These are phyloP conservation scores for Globicephala melas DNA, from an alignment of 2,113 vertebrate species.

Conservation along the genomic window DNA sequence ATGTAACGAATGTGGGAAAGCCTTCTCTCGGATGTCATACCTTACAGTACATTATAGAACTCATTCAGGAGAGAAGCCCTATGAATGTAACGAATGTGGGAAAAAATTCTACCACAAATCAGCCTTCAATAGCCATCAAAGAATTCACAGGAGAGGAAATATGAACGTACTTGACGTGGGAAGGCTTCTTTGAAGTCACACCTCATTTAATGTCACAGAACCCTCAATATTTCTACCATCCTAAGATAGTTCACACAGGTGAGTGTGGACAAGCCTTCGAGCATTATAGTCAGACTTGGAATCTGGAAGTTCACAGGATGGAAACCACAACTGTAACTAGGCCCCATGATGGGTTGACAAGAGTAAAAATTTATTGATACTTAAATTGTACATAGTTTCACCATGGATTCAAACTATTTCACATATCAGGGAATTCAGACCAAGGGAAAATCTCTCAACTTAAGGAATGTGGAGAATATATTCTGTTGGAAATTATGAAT, in stretches of 20 bases:
- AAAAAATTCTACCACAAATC: constrained; percentile 76
- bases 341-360: not conserved
- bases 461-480: not conserved
- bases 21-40: constrained; percentile 75
- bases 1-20: constrained; percentile 77
- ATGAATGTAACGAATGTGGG: constrained; percentile 72
- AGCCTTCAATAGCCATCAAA: constrained; percentile 74
- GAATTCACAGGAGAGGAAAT: constrained; percentile 52
- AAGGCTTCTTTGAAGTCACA: constrained; percentile 46
- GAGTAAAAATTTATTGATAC: not conserved
- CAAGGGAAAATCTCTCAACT: not conserved
- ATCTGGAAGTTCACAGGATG: not conserved
- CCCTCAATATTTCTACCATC: not conserved
- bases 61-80: constrained; percentile 76
- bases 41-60: constrained; percentile 75
- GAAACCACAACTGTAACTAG: not conserved
- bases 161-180: constrained; percentile 25
- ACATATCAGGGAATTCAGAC: constrained; percentile 37
- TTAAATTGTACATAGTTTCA: not conserved
- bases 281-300: not conserved
- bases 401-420: not conserved
- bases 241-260: not conserved
- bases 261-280: not conserved
- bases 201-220: not conserved
- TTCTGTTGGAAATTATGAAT: not conserved